A percentile compares a stretch with the other conserved stretches of the same genome.
Conservation (phyloP, 2,797 vertebrate species). For the Pachyuromys duprasi region DNA sequence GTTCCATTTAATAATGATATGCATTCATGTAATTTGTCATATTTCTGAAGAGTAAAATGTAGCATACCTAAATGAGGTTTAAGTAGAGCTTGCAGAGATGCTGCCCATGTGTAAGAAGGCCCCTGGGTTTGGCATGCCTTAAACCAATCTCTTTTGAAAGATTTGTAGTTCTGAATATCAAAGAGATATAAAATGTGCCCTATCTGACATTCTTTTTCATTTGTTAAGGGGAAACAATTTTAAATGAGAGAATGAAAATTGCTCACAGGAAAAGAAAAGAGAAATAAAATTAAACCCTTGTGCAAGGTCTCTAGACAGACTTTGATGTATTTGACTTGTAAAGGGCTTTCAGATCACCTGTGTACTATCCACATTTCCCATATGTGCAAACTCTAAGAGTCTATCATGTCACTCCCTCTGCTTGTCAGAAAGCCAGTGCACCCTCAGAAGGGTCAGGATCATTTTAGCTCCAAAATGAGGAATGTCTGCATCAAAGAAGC, state of each 20-base stretch:
- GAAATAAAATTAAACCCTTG: neutral
- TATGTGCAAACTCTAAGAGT: neutral
- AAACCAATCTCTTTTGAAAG: neutral
- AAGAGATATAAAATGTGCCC: neutral
- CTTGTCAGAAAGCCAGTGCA: constrained; percentile 58
- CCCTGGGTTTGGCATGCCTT: neutral
- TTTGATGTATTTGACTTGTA: neutral
- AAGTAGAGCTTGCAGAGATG: neutral
- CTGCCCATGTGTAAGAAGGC: neutral
- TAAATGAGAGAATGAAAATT: neutral
- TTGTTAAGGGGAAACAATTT: neutral
- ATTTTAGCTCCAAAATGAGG: constrained; percentile 59
- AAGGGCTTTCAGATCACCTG: neutral
- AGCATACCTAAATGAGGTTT: neutral
- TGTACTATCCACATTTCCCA: neutral
- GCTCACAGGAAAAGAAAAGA: neutral
- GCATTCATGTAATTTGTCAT: neutral
- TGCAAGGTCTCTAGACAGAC: neutral
- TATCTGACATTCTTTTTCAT: neutral
- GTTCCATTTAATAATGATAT: neutral
- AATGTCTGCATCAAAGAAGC: constrained; percentile 70
- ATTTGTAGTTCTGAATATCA: neutral
- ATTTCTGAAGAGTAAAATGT: neutral
- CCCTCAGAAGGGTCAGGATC: constrained; percentile 49
- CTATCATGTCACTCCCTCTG: constrained; percentile 27